A percentile compares a stretch with the other conserved stretches of the same genome.
phyloP scores from a whole-genome alignment of 2,888 invertebrate species.

The Meiosimyza decipiens region DNA sequence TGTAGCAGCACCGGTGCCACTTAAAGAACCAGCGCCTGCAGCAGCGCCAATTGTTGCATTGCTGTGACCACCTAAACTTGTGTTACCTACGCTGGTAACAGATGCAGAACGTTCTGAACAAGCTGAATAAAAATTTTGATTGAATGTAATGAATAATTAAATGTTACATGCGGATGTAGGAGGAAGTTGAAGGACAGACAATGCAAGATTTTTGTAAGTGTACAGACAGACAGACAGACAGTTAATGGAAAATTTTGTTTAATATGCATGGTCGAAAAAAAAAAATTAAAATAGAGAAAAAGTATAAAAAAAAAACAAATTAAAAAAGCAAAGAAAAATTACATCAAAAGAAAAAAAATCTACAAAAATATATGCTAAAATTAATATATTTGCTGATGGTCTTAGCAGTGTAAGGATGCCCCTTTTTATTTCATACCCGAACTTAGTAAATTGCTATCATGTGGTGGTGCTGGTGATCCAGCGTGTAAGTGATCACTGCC shows the following conservation, averaged over 20 bases:
- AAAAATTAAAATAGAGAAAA: conserved; percentile 35
- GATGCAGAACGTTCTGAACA: conserved; percentile 67
- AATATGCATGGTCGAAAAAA: conserved; percentile 23
- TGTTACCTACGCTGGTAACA: conserved; percentile 64
- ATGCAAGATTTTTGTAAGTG: background rate
- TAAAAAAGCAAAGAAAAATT: conserved; percentile 38
- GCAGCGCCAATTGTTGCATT: conserved; percentile 58
- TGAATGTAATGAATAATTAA: conserved; percentile 35
- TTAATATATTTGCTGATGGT: background rate
- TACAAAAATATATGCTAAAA: background rate
- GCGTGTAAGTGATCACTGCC: conserved; percentile 71
- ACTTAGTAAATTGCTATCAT: conserved; percentile 72
- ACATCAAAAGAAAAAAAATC: conserved; percentile 28
- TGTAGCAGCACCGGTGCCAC: conserved; percentile 44
- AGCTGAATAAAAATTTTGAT: conserved; percentile 50
- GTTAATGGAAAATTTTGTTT: background rate
- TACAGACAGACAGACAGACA: conserved; percentile 18
- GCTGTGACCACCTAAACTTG: conserved; percentile 64
- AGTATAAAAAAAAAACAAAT: conserved; percentile 40
- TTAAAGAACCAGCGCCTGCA: conserved; percentile 43
- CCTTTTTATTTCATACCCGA: conserved; percentile 71
- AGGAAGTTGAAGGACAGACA: conserved; percentile 1
- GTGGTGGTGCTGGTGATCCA: conserved; percentile 62
- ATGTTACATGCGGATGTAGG: conserved; percentile 24
- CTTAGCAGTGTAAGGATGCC: background rate